Evolutionary conservation across 2,797 vertebrate species (phyloP).

Genomic region (Hoplostethus mediterraneus): DNA sequence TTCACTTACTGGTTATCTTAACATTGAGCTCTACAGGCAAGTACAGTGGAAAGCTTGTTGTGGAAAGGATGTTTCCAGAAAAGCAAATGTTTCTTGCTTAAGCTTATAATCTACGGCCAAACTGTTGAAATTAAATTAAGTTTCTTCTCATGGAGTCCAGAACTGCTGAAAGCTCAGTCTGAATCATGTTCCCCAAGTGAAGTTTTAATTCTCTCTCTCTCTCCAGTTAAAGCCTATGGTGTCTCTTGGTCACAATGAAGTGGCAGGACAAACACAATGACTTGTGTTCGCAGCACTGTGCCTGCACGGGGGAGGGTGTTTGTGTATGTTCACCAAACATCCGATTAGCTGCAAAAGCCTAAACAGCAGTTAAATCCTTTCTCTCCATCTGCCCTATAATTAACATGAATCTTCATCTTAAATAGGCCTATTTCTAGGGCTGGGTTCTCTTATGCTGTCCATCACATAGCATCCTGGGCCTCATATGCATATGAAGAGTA

Average conservation of each 20-base stretch:
- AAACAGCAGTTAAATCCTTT: constrained; percentile 69
- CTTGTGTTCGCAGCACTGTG: constrained; percentile 57
- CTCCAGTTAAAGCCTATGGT: constrained; percentile 30
- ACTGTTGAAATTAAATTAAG: background rate
- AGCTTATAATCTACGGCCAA: background rate
- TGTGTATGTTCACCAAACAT: constrained; percentile 75
- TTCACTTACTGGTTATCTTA: background rate
- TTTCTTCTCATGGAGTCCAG: background rate
- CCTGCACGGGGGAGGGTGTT: constrained; percentile 56
- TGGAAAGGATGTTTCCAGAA: background rate
- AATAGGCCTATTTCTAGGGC: constrained; percentile 38
- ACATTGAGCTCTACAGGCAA: background rate
- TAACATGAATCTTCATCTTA: constrained; percentile 50
- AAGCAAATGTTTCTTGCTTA: background rate
- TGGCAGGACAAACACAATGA: constrained; percentile 67
- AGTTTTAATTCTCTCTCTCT: constrained; percentile 13
- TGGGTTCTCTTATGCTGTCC: constrained; percentile 13
- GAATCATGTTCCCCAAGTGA: constrained; percentile 3
- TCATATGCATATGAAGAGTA: background rate
- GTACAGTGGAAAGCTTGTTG: background rate
- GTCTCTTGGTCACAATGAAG: constrained; percentile 64
- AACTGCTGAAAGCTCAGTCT: background rate
- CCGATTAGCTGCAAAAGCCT: constrained; percentile 67
- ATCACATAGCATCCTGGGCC: background rate
- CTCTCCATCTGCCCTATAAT: constrained; percentile 72